Percentiles rank a stretch among this genome's conserved stretches.
phyloP scores from a whole-genome alignment of 2,797 vertebrate genomes.

The Spondyliosoma cantharus region DNA sequence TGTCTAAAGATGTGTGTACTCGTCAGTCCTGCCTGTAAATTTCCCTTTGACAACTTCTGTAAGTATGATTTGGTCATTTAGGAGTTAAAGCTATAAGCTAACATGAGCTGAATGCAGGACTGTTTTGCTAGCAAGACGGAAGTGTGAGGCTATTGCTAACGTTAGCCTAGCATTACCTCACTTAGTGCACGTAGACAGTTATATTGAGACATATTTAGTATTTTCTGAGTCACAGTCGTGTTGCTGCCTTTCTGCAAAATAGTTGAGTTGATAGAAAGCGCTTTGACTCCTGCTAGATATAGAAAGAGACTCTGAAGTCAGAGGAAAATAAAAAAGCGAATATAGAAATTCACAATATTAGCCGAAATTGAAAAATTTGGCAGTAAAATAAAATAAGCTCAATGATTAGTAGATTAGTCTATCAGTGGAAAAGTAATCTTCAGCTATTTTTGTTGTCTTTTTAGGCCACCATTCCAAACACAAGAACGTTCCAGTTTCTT shows the following conservation, averaged over 20 bases:
- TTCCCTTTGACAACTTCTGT: background rate
- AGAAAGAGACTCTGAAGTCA: no score
- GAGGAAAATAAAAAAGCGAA: background rate
- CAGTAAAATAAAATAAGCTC: no score
- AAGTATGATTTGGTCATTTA: background rate
- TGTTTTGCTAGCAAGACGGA: background rate
- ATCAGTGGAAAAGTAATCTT: no score
- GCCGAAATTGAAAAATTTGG: background rate
- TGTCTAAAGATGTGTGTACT: background rate
- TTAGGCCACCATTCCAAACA: no score
- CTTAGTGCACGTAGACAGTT: no score
- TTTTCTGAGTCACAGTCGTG: background rate
- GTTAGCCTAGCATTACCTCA: background rate
- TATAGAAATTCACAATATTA: background rate
- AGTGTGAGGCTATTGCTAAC: background rate
- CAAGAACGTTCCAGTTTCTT: no score
- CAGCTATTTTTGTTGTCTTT: no score
- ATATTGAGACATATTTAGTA: background rate
- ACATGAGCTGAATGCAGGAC: background rate
- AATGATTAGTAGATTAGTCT: no score
- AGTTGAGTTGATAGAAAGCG: background rate
- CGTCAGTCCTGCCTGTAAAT: background rate
- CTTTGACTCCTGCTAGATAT: background rate
- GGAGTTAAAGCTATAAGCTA: background rate
- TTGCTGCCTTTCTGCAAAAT: background rate